Evolutionary conservation across 1,140 invertebrate genomes (phyloP).

Genomic region (Apolygus lucorum): DNA sequence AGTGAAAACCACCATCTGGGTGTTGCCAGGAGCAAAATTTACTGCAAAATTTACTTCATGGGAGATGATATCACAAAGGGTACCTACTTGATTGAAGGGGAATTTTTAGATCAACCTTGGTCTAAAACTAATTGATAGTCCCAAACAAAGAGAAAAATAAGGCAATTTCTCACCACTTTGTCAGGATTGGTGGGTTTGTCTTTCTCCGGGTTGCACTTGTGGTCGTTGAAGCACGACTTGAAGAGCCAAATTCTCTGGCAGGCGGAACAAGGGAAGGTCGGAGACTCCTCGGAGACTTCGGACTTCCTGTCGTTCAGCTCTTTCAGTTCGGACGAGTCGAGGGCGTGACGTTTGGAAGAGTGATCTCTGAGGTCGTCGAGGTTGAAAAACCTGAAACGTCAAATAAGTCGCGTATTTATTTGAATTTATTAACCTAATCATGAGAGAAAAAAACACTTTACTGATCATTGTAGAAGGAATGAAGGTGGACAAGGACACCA

Average conservation of each 20-base stretch:
- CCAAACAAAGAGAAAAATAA: no score
- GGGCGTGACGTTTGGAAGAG: slow-evolving; percentile 25
- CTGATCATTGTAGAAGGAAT: no score
- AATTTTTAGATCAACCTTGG: no score
- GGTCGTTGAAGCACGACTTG: slow-evolving; percentile 20
- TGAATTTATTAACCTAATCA: no score
- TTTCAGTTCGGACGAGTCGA: slow-evolving; percentile 13
- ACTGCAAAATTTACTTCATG: no score
- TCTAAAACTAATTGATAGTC: no score
- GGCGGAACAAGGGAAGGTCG: slow-evolving; percentile 14
- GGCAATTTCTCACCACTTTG: not conserved
- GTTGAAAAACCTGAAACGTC: slow-evolving; percentile 22
- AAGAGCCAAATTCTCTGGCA: slow-evolving; percentile 23
- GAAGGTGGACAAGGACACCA: no score
- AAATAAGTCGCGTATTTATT: not conserved
- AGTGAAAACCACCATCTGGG: no score
- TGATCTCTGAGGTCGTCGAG: slow-evolving; percentile 28
- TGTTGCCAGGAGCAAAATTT: no score
- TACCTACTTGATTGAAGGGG: no score
- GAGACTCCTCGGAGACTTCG: slow-evolving; percentile 8
- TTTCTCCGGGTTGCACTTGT: slow-evolving; percentile 24
- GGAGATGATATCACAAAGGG: no score
- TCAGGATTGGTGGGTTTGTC: slow-evolving; percentile 9
- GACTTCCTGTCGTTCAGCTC: not conserved
- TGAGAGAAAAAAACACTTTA: no score